phyloP scores from a whole-genome alignment of 2,888 invertebrate genomes.

The Beris morrisii region DNA sequence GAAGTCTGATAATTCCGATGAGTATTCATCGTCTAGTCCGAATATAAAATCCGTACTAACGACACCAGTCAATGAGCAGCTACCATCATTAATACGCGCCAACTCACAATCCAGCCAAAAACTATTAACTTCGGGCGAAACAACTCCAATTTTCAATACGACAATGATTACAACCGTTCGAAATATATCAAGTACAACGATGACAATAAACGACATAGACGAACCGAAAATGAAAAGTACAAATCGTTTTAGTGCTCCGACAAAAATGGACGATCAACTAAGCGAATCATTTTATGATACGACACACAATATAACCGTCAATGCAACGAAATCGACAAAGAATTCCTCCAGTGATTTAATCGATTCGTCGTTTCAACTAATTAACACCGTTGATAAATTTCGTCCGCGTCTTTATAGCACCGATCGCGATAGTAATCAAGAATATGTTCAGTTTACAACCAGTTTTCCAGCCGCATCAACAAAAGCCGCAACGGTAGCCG shows the following conservation, averaged over 20 bases:
- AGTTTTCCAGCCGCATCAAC: conserved; percentile 13
- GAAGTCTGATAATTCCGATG: conserved; percentile 40
- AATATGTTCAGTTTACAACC: conserved; percentile 16
- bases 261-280: conserved; percentile 13
- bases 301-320: not conserved
- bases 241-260: conserved; percentile 36
- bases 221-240: conserved; percentile 33
- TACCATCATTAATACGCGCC: conserved; percentile 30
- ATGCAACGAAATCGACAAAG: conserved; percentile 7
- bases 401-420: conserved; percentile 23
- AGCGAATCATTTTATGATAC: not conserved
- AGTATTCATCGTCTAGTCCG: conserved; percentile 42
- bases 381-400: conserved; percentile 7
- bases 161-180: conserved; percentile 1
- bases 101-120: conserved; percentile 36
- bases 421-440: conserved; percentile 10
- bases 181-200: conserved; percentile 9
- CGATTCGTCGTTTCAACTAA: not conserved
- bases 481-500: conserved; percentile 16
- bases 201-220: conserved; percentile 17
- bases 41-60: conserved; percentile 41
- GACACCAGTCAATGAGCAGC: conserved; percentile 41
- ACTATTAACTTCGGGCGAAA: conserved; percentile 35
- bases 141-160: conserved; percentile 25
- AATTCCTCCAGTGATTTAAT: conserved; percentile 24